Conservation (phyloP, 2,113 vertebrate species). For the Oreochromis tanganicae region DNA sequence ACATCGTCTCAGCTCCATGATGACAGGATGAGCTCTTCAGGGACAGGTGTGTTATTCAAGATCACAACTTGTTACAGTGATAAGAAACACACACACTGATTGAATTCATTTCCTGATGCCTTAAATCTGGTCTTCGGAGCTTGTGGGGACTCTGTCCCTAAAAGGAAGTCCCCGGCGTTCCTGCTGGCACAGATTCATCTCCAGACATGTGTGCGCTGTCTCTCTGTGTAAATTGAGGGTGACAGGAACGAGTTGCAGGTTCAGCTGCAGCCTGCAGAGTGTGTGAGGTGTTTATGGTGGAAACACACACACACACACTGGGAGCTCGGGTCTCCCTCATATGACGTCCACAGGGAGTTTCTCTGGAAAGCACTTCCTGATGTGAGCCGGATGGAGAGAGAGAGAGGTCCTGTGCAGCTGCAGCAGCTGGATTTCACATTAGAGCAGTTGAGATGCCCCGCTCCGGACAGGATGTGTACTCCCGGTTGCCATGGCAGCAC, state of each 20-base stretch:
- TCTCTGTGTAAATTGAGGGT: background rate
- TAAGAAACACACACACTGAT: background rate
- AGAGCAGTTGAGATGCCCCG: slow-evolving; percentile 30
- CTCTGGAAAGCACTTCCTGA: slow-evolving; percentile 49
- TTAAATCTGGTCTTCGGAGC: background rate
- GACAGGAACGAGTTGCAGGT: background rate
- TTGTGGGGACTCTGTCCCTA: background rate
- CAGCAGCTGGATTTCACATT: slow-evolving; percentile 67
- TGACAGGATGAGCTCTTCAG: background rate
- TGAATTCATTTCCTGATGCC: background rate
- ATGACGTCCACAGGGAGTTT: slow-evolving; percentile 40
- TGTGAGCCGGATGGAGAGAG: slow-evolving; percentile 1
- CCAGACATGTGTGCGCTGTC: background rate
- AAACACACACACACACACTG: background rate
- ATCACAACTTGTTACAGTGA: background rate
- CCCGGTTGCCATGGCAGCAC: slow-evolving; percentile 35
- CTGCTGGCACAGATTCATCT: background rate
- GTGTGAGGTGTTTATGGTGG: background rate
- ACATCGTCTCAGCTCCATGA: background rate
- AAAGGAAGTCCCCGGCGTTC: background rate
- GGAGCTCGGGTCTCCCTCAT: slow-evolving; percentile 42
- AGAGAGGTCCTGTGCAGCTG: slow-evolving; percentile 57
- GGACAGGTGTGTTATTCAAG: background rate
- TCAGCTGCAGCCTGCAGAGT: background rate
- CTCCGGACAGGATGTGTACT: slow-evolving; percentile 48